These are phyloP conservation scores for Parascotia fuliginaria DNA, from an alignment of 2,888 invertebrate genomes.

Conservation along the genomic window DNA sequence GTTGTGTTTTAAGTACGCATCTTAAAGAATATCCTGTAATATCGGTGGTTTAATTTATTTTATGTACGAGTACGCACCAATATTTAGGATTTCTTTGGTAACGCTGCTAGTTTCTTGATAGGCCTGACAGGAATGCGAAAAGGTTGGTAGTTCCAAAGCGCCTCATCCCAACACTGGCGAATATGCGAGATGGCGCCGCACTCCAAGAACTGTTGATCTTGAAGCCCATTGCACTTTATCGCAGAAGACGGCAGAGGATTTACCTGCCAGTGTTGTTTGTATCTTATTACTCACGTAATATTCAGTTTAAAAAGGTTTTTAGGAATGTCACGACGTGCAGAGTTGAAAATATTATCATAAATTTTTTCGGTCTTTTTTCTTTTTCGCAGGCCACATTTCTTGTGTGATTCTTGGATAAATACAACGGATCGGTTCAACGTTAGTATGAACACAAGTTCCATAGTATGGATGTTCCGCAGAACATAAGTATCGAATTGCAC, in stretches of 20 bases:
- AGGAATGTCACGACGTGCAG: too few species aligned
- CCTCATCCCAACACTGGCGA: conserved; percentile 68
- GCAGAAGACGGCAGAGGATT: conserved; percentile 71
- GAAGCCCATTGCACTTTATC: conserved; percentile 74
- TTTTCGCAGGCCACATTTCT: conserved; percentile 65
- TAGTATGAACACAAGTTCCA: conserved; percentile 57
- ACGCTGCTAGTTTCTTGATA: conserved; percentile 68
- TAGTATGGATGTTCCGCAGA: conserved; percentile 39
- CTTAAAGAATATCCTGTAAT: conserved; percentile 32
- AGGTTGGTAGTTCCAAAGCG: conserved; percentile 62
- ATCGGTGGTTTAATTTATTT: conserved; percentile 9
- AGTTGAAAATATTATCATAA: too few species aligned
- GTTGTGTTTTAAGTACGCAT: conserved; percentile 32
- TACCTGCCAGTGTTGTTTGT: conserved; percentile 60
- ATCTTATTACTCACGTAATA: conserved; percentile 5
- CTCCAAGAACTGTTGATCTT: conserved; percentile 72
- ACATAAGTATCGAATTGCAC: conserved; percentile 70
- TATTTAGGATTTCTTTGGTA: conserved; percentile 57
- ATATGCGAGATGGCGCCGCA: conserved; percentile 73
- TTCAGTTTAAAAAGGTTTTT: not conserved
- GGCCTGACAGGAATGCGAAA: conserved; percentile 62
- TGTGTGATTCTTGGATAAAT: conserved; percentile 64
- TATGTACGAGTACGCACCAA: conserved; percentile 59
- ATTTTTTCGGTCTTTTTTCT: conserved; percentile 55
- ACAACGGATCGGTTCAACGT: conserved; percentile 64